Evolutionary conservation across 2,888 invertebrate species (phyloP).

Genomic region (Caenorhabditis sp.): DNA sequence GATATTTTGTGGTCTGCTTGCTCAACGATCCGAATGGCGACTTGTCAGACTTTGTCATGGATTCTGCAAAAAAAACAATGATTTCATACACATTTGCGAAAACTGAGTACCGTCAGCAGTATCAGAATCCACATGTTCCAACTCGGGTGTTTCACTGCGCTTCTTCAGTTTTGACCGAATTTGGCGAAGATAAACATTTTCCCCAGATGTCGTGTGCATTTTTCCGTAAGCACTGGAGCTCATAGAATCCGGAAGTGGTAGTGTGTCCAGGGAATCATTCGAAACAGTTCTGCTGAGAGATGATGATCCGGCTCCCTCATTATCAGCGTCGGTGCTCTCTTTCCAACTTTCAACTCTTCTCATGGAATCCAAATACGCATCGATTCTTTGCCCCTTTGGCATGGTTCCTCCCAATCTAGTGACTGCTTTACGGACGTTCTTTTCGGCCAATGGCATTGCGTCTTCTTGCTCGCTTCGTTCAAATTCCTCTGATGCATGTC

Average conservation of each 20-base stretch:
- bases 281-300: slow-evolving; percentile 71
- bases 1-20: slow-evolving; percentile 27
- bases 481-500: slow-evolving; percentile 56
- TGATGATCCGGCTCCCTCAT: slow-evolving; percentile 65
- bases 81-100: too few relatives aligned
- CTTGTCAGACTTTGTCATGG: slow-evolving; percentile 46
- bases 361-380: slow-evolving; percentile 95
- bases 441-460: slow-evolving; percentile 74
- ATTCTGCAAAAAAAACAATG: slow-evolving; percentile 20
- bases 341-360: slow-evolving; percentile 53
- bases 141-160: slow-evolving; percentile 38
- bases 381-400: slow-evolving; percentile 96
- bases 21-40: slow-evolving; percentile 53
- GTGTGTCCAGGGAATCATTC: slow-evolving; percentile 77
- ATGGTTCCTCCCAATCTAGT: slow-evolving; percentile 95
- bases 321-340: slow-evolving; percentile 64
- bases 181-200: slow-evolving; percentile 72
- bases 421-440: slow-evolving; percentile 87
- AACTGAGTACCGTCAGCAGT: slow-evolving; percentile 62
- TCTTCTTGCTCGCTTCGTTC: slow-evolving; percentile 59
- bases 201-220: slow-evolving; percentile 27
- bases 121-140: slow-evolving; percentile 53
- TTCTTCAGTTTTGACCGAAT: slow-evolving; percentile 82
- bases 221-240: slow-evolving; percentile 47
- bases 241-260: slow-evolving; percentile 69